These are phyloP conservation scores for Zoanthus gigantus DNA, from an alignment of 92 coral and sea anemone species.

Conservation along the genomic window DNA sequence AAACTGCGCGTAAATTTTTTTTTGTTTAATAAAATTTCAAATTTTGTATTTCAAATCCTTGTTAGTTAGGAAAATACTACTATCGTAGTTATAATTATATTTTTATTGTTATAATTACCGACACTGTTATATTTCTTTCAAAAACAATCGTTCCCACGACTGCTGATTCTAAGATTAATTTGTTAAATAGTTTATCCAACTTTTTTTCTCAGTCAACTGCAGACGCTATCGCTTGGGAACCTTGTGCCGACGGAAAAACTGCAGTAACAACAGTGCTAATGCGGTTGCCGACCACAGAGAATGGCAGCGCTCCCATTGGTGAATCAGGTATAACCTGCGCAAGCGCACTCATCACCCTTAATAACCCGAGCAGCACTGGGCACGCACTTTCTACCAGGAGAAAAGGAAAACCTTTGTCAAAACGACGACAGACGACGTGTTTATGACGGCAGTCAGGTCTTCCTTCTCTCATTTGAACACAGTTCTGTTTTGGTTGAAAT, in stretches of 20 bases:
- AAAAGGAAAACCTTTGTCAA: not conserved
- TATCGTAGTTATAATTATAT: too few species aligned
- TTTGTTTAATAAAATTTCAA: too few species aligned
- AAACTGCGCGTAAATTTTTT: too few species aligned
- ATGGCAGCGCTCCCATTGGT: conserved; percentile 34
- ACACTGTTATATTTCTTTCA: too few species aligned
- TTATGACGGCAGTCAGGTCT: conserved; percentile 17
- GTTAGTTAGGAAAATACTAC: too few species aligned
- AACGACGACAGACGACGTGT: conserved; percentile 17
- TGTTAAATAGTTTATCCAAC: too few species aligned
- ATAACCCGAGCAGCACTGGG: not conserved
- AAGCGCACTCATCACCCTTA: conserved; percentile 31
- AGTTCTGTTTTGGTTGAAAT: not conserved
- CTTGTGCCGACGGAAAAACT: conserved; percentile 9
- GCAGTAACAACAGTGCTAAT: conserved; percentile 28
- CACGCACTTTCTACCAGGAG: not conserved
- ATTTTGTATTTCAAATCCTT: too few species aligned
- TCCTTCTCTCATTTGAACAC: not conserved
- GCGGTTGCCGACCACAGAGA: conserved; percentile 13
- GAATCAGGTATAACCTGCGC: conserved; percentile 33
- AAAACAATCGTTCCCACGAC: too few species aligned
- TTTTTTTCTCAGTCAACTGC: not conserved
- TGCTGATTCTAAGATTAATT: too few species aligned
- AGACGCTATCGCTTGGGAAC: conserved; percentile 30
- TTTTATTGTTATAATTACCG: too few species aligned